Percentiles rank a stretch among this genome's conserved stretches.
phyloP scores from a whole-genome alignment of 1,140 invertebrate species.

The Papilio xuthus region DNA sequence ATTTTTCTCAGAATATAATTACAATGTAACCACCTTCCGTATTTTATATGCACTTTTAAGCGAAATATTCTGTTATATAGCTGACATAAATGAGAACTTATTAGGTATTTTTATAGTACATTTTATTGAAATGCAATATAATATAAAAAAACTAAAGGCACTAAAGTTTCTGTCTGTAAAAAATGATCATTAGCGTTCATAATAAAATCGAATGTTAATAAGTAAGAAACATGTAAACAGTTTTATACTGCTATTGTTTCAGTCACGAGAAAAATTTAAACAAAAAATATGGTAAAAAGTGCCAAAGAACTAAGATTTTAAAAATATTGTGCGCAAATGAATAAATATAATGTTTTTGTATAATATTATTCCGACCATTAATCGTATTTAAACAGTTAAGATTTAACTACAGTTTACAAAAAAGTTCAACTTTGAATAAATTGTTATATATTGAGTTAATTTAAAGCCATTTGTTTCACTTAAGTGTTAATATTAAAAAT shows the following conservation, averaged over 20 bases:
- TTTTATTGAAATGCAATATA: not conserved
- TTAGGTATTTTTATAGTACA: not conserved
- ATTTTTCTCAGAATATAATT: constrained; percentile 16
- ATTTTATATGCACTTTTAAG: not conserved
- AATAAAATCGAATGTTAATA: no score
- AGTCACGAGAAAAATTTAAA: not conserved
- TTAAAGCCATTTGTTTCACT: not conserved
- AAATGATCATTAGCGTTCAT: no score
- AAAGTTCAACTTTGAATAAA: not conserved
- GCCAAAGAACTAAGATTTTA: not conserved
- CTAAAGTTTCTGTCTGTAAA: no score
- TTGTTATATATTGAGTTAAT: not conserved
- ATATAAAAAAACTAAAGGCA: not conserved
- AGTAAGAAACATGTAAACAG: no score
- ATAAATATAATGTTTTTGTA: no score
- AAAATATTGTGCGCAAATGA: no score
- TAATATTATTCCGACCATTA: no score
- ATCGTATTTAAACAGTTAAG: not conserved
- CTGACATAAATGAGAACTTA: no score
- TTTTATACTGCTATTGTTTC: no score
- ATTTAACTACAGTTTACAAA: not conserved
- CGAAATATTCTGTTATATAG: not conserved
- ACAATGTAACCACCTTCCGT: constrained; percentile 11
- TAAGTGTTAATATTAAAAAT: no score
- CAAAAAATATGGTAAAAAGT: not conserved